Evolutionary conservation across 2,888 invertebrate species (phyloP), one percentile per base, ranked within the genome.

Genomic region (Tenthredo amoena): DNA sequence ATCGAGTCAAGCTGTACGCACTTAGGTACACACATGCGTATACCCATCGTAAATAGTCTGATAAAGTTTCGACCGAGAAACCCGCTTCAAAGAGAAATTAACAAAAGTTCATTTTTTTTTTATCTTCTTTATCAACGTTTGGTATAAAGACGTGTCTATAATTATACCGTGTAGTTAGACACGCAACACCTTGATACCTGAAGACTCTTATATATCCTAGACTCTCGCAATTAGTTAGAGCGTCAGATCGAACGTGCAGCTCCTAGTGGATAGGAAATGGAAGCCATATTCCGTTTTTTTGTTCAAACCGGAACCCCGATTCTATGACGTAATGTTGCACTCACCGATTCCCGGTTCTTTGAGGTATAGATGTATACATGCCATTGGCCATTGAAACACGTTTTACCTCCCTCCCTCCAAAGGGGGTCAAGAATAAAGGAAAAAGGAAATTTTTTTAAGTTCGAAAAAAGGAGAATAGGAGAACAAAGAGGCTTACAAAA

Each of bases 281-380:
- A 40, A 62, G 58, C 21, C 58, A 40, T 34, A 43, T 77, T 55
- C 34, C 31, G 31, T 55, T 77, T 77, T 40, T 26, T 62, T 21
- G 6, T 58, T 50, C 34, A 15, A 81, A 40, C 81, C 81, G 58
- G 81, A 81, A 58, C 58, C 58, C 40, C 77, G 62, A 81, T 81
- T 81, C 81, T 58, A 62, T 81, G 58, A 58, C 21, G 62, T 37
- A 62, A 81, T 62, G 58, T 18, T 81, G 81, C 37, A 62, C 62
- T 81, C 62, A 81, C n/a, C 81, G 40, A 81, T 81, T 62, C 50
- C 81, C 62, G 58, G 81, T 81, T 7, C 62, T 62, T 58, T 81
- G 62, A 81, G 40, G 15, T 55, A n/a, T 18, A 5, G 1, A 47
- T 18, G 15, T 4, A 50, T 2, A n/a, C 50, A n/a, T 6, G 18